Conservation (phyloP, 2,888 invertebrate species). For the Cabera pusaria region DNA sequence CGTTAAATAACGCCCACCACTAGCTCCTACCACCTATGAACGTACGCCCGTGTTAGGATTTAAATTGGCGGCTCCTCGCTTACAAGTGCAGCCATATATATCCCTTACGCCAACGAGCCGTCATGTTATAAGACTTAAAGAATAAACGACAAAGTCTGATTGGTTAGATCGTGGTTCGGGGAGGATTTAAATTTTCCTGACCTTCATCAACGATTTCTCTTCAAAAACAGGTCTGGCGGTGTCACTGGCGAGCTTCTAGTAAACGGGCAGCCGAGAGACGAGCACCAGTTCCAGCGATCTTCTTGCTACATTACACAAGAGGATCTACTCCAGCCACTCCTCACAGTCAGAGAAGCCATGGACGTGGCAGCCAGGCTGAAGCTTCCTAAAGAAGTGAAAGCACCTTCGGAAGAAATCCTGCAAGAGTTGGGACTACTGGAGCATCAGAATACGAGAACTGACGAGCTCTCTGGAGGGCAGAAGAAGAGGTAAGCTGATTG, state of each 20-base stretch:
- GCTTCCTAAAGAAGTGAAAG: conserved; percentile 78
- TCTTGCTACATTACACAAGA: conserved; percentile 94
- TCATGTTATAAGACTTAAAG: too few relatives aligned
- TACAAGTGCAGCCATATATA: too few relatives aligned
- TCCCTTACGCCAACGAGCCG: too few relatives aligned
- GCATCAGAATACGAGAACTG: conserved; percentile 85
- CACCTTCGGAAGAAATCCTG: conserved; percentile 79
- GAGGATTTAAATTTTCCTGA: too few relatives aligned
- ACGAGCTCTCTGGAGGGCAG: conserved; percentile 89
- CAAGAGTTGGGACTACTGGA: conserved; percentile 85
- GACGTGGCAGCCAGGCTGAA: conserved; percentile 90
- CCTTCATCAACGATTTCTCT: too few relatives aligned
- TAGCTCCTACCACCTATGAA: too few relatives aligned
- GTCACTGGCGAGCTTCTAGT: conserved; percentile 87
- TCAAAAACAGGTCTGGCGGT: conserved; percentile 84
- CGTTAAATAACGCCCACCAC: too few relatives aligned
- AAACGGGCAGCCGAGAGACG: conserved; percentile 85
- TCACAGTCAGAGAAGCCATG: conserved; percentile 90
- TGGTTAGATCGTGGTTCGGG: too few relatives aligned
- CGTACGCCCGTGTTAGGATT: too few relatives aligned
- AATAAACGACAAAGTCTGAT: too few relatives aligned
- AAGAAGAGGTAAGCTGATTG: conserved; percentile 85
- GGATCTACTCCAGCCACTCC: conserved; percentile 87
- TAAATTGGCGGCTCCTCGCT: too few relatives aligned
- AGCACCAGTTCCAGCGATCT: conserved; percentile 85